Percentiles rank a stretch among this genome's conserved stretches.
Evolutionary conservation across 2,888 invertebrate species (phyloP).

Genomic region (Pilophorus perplexus): DNA sequence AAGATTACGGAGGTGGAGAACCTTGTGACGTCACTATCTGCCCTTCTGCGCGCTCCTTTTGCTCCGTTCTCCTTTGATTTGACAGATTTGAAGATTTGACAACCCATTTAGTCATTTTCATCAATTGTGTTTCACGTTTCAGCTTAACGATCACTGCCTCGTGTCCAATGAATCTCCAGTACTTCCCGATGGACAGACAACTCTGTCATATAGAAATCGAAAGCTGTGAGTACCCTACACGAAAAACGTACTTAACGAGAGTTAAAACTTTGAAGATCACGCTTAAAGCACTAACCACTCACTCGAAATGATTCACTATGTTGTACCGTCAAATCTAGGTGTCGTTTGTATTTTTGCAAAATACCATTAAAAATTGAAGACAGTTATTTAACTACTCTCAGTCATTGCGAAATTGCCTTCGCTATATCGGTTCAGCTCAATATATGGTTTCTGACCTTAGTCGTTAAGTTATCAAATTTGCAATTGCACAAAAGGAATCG

Average conservation of each 20-base stretch:
- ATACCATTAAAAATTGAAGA: no score
- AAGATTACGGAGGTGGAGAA: neutral
- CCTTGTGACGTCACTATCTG: no score
- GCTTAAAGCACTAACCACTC: conserved; percentile 35
- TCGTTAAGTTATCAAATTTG: no score
- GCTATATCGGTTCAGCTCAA: no score
- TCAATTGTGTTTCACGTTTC: conserved; percentile 52
- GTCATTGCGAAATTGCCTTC: no score
- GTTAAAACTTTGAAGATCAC: conserved; percentile 35
- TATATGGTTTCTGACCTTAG: no score
- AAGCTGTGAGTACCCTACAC: conserved; percentile 82
- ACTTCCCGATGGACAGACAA: conserved; percentile 95
- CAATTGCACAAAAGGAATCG: no score
- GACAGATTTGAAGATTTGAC: neutral
- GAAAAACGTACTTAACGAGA: no score
- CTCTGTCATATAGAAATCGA: conserved; percentile 93
- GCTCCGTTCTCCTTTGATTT: no score
- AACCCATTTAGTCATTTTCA: neutral
- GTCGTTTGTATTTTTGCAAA: no score
- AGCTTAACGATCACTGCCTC: conserved; percentile 93
- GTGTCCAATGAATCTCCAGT: conserved; percentile 94
- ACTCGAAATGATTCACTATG: conserved; percentile 22
- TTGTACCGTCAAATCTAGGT: neutral
- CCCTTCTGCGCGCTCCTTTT: no score
- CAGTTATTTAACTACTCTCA: no score